These are phyloP conservation scores for Pteromalus puparum DNA, from an alignment of 1,140 invertebrate genomes.

Conservation along the genomic window DNA sequence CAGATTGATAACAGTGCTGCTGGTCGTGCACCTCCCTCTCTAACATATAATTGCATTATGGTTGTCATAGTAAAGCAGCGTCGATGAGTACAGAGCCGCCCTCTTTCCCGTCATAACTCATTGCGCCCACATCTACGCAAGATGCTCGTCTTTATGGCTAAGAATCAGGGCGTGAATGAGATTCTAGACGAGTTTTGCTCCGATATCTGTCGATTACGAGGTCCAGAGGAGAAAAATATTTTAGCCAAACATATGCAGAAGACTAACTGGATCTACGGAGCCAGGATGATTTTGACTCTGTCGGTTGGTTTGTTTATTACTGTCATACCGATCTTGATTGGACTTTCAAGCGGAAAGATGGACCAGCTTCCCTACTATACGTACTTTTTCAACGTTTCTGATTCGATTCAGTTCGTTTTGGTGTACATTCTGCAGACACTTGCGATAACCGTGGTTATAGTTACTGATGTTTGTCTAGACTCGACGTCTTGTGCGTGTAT, in stretches of 20 bases:
- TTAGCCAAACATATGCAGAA: not conserved
- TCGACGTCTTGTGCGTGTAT: slow-evolving; percentile 56
- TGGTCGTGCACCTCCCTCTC: too few relatives aligned
- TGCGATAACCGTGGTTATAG: slow-evolving; percentile 42
- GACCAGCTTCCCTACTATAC: not conserved
- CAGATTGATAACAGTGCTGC: too few relatives aligned
- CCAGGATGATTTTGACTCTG: not conserved
- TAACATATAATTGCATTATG: too few relatives aligned
- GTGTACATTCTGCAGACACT: slow-evolving; percentile 24
- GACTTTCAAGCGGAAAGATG: not conserved
- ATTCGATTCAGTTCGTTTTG: not conserved
- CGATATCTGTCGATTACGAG: not conserved
- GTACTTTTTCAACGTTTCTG: slow-evolving; percentile 14
- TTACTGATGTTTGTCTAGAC: slow-evolving; percentile 59
- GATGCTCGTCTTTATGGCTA: not conserved
- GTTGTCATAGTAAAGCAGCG: too few relatives aligned
- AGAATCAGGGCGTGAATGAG: not conserved
- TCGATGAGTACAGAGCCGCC: too few relatives aligned
- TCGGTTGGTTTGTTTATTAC: not conserved
- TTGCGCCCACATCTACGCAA: not conserved
- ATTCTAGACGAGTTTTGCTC: not conserved
- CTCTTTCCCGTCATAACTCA: slow-evolving; percentile 4
- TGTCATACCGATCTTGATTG: not conserved
- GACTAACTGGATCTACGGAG: not conserved
- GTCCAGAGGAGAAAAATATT: not conserved